Evolutionary conservation across 2,888 invertebrate genomes (phyloP).

Genomic region (Drosophila pegasa): DNA sequence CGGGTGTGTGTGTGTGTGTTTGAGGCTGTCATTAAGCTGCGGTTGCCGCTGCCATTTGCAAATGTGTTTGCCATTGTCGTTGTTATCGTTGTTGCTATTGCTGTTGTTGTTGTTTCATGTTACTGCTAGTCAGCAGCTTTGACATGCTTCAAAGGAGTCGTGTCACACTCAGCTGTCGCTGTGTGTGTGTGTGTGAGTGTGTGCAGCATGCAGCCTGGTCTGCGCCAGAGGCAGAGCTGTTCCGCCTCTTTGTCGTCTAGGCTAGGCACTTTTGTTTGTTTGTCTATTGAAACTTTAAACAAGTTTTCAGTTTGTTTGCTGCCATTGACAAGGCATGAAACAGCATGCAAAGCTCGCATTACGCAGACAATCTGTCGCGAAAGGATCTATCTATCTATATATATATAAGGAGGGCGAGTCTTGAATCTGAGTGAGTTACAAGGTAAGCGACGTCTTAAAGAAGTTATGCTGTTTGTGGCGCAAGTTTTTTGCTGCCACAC

Average conservation of each 20-base stretch:
- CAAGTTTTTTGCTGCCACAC: slow-evolving; percentile 46
- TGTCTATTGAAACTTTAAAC: slow-evolving; percentile 76
- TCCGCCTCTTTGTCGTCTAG: slow-evolving; percentile 38
- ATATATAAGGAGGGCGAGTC: too few species aligned
- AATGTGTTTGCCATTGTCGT: slow-evolving; percentile 74
- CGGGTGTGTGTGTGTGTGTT: slow-evolving; percentile 26
- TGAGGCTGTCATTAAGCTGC: slow-evolving; percentile 75
- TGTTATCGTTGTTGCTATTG: slow-evolving; percentile 27
- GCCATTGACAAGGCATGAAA: slow-evolving; percentile 31
- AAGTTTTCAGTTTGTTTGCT: slow-evolving; percentile 60
- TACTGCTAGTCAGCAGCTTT: slow-evolving; percentile 66
- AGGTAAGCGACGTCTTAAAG: slow-evolving; percentile 26
- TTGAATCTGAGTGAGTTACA: slow-evolving; percentile 7
- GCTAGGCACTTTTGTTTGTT: slow-evolving; percentile 70
- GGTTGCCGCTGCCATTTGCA: slow-evolving; percentile 78
- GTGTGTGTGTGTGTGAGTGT: background rate
- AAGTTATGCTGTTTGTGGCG: slow-evolving; percentile 16
- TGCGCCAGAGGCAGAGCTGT: slow-evolving; percentile 16
- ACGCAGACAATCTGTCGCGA: slow-evolving; percentile 42
- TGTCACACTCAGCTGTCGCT: slow-evolving; percentile 55
- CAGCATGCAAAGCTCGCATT: slow-evolving; percentile 40
- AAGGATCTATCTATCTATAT: slow-evolving; percentile 13
- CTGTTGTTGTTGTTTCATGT: slow-evolving; percentile 31
- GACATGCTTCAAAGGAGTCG: slow-evolving; percentile 71
- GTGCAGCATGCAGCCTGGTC: slow-evolving; percentile 25